Conservation (phyloP, 2,797 vertebrate genomes). For the Microchirus variegatus region DNA sequence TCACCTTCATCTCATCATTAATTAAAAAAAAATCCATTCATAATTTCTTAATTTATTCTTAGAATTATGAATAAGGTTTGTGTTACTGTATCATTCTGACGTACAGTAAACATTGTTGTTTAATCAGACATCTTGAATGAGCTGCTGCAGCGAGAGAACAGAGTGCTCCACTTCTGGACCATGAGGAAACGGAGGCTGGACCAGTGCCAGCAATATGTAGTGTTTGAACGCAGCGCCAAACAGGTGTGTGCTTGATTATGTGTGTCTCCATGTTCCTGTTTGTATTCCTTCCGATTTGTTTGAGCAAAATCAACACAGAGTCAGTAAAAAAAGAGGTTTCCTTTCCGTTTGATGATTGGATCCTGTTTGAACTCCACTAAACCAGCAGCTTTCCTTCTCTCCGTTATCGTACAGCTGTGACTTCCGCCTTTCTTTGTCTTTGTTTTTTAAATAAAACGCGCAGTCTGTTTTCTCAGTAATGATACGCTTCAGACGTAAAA, state of each 20-base stretch:
- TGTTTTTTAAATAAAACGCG: slow-evolving; percentile 19
- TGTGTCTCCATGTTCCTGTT: slow-evolving; percentile 2
- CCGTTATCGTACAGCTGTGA: slow-evolving; percentile 17
- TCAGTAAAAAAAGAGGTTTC: slow-evolving; percentile 9
- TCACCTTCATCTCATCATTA: not conserved
- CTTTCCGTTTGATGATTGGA: not conserved
- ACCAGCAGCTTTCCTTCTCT: slow-evolving; percentile 1
- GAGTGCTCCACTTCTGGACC: slow-evolving; percentile 98
- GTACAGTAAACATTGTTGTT: slow-evolving; percentile 12
- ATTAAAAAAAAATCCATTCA: not conserved
- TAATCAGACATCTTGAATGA: slow-evolving; percentile 94
- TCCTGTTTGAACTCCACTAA: slow-evolving; percentile 6
- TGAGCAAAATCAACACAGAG: not conserved
- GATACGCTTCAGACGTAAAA: slow-evolving; percentile 22
- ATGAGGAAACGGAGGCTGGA: slow-evolving; percentile 96
- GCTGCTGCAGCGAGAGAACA: slow-evolving; percentile 95
- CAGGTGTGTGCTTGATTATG: slow-evolving; percentile 83
- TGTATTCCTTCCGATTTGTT: not conserved
- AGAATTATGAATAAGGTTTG: not conserved
- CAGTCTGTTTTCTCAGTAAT: slow-evolving; percentile 36
- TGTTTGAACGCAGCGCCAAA: slow-evolving; percentile 97
- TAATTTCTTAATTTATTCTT: not conserved
- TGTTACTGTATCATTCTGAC: not conserved
- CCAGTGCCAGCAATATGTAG: slow-evolving; percentile 96
- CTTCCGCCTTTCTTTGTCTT: slow-evolving; percentile 18